These are phyloP conservation scores for Mythimna pallens DNA, from an alignment of 2,888 invertebrate species.

Conservation along the genomic window DNA sequence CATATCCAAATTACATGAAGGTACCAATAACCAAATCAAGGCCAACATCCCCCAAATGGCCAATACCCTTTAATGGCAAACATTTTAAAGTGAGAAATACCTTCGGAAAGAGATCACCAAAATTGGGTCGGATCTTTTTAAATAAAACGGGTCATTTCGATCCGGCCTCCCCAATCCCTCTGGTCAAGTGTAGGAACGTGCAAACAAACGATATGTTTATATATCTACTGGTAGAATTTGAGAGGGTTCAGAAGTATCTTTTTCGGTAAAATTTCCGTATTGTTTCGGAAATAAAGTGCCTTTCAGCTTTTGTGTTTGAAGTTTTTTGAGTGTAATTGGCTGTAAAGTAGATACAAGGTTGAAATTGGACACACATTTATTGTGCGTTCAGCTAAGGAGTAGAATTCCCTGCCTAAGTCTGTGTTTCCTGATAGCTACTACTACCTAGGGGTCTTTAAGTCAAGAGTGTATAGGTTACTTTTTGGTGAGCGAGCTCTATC, in stretches of 20 bases:
- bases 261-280: constrained; percentile 21
- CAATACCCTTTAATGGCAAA: constrained; percentile 15
- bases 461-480: no score
- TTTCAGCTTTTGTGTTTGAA: constrained; percentile 12
- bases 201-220: constrained; percentile 33
- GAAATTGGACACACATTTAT: no score
- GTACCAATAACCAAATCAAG: neutral
- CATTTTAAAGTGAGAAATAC: constrained; percentile 36
- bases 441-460: no score
- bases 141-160: constrained; percentile 44
- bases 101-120: constrained; percentile 28
- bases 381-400: no score
- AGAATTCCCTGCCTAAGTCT: no score
- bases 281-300: constrained; percentile 37
- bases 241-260: constrained; percentile 38
- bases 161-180: constrained; percentile 29
- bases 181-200: constrained; percentile 38
- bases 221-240: constrained; percentile 28
- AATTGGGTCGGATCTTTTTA: constrained; percentile 42
- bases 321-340: constrained; percentile 13
- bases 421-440: no score
- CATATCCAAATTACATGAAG: neutral
- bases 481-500: no score
- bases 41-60: neutral
- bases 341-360: neutral